Evolutionary conservation across 2,888 invertebrate genomes (phyloP), one percentile per base, ranked within the genome.

Genomic region (Acholoe squamosa): DNA sequence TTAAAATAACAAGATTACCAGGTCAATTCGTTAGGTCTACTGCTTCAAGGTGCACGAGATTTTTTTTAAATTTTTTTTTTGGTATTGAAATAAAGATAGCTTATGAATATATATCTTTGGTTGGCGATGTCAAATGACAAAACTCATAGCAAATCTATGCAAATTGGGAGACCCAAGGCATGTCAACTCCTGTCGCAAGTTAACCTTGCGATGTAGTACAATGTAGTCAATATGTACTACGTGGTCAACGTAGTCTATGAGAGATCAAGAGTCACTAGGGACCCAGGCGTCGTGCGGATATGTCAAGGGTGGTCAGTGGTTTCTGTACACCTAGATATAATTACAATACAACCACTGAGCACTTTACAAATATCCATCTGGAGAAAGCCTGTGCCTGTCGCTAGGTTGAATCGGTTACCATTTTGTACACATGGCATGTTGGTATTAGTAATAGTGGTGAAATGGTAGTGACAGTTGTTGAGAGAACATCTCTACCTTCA

Each of bases 51-150:
- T 43, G 71, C 71, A 71, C 28, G 25, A 71, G 25, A 71, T 71
- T 71, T 71, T 71, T 80, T 80, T 34, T 80, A 34, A 14, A 33
- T n/a, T 80, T 33, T 25, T 80, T 43, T 80, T 80, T 80, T 80
- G 80, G 80, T 80, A 34, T 80, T 43, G 80, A 80, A 80, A 80
- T 80, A 80, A 80, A 80, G 80, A 80, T 80, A 80, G 80, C 80
- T 80, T 80, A 80, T n/a, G 80, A 80, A 80, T 80, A 80, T 80
- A 80, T 80, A 80, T 80, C 80, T 80, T 80, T 80, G 80, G 80
- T 80, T 80, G 43, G 80, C 80, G 34, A 80, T 80, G 80, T 80
- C 43, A 43, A 80, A 43, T 43, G 80, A 80, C 80, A 80, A 33
- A 80, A 80, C 80, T 80, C 80, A 80, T 80, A 80, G 80, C 80